Conservation (phyloP, 2,888 invertebrate genomes). For the Drosophila kokeensis region DNA sequence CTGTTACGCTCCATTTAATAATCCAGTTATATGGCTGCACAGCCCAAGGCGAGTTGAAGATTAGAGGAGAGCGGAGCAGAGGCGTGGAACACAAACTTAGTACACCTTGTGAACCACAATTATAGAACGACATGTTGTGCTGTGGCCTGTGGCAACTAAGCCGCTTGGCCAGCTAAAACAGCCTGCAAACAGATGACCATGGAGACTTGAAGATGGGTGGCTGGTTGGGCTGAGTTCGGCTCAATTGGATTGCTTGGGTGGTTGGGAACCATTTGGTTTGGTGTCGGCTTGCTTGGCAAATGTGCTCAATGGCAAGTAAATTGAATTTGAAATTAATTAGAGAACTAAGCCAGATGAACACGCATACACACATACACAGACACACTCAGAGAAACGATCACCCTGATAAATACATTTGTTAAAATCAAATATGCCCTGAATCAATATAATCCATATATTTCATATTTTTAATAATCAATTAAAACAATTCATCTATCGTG, state of each 20-base stretch:
- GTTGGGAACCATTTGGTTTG: constrained; percentile 17
- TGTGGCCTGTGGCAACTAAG: constrained; percentile 19
- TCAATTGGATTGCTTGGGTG: neutral
- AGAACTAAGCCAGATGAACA: constrained; percentile 52
- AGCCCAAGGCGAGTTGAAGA: constrained; percentile 1
- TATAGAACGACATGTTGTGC: constrained; percentile 29
- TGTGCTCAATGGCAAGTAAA: constrained; percentile 64
- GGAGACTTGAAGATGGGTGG: neutral
- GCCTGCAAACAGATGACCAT: constrained; percentile 5
- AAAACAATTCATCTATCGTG: neutral
- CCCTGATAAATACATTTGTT: neutral
- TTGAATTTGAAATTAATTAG: constrained; percentile 78
- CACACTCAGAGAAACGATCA: neutral
- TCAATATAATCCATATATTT: neutral
- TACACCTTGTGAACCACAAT: constrained; percentile 37
- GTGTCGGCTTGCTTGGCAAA: constrained; percentile 16
- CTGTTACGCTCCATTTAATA: constrained; percentile 24
- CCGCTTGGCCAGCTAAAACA: constrained; percentile 9
- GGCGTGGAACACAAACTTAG: constrained; percentile 13
- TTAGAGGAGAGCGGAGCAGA: neutral
- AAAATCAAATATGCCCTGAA: neutral
- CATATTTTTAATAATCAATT: neutral
- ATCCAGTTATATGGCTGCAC: constrained; percentile 28
- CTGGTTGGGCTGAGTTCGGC: neutral
- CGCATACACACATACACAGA: constrained; percentile 15